These are phyloP conservation scores for Drosophila sulfurigaster DNA, from an alignment of 1,140 invertebrate genomes.

Conservation along the genomic window DNA sequence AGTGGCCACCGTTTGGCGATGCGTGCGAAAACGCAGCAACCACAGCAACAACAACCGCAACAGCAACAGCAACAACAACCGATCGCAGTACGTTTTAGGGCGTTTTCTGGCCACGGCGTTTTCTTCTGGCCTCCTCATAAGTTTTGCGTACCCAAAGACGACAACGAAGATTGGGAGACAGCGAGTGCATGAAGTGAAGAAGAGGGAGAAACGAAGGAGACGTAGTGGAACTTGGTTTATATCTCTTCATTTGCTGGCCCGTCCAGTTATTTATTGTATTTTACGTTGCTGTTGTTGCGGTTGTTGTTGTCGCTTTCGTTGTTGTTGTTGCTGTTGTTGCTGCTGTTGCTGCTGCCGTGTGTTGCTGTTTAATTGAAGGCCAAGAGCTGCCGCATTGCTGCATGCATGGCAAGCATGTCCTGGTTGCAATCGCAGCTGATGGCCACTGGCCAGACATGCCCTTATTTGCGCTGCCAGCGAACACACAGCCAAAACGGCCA, in stretches of 20 bases:
- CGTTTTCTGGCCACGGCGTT: constrained; percentile 77
- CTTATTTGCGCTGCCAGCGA: constrained; percentile 71
- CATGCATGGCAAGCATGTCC: constrained; percentile 81
- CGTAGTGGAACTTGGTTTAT: constrained; percentile 70
- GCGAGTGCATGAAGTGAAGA: background rate
- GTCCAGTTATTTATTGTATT: constrained; percentile 82
- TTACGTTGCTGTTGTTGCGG: constrained; percentile 51
- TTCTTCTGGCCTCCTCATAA: constrained; percentile 64
- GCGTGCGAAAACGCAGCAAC: constrained; percentile 81
- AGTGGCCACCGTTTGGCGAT: constrained; percentile 57
- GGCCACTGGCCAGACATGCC: constrained; percentile 80
- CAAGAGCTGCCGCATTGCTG: constrained; percentile 81
- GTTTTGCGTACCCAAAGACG: constrained; percentile 66
- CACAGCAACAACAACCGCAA: constrained; percentile 30
- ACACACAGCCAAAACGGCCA: constrained; percentile 57
- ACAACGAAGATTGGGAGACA: background rate
- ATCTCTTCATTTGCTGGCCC: constrained; percentile 77
- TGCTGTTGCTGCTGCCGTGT: constrained; percentile 33
- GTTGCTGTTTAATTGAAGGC: constrained; percentile 79
- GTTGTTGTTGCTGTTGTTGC: constrained; percentile 52
- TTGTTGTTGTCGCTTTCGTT: constrained; percentile 11
- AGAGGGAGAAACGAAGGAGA: background rate
- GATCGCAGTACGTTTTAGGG: constrained; percentile 76
- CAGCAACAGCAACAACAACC: constrained; percentile 15
- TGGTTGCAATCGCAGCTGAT: constrained; percentile 74